Base-by-base conservation (phyloP, 2,797 vertebrate species). In the Gadopsis marmoratus region DNA sequence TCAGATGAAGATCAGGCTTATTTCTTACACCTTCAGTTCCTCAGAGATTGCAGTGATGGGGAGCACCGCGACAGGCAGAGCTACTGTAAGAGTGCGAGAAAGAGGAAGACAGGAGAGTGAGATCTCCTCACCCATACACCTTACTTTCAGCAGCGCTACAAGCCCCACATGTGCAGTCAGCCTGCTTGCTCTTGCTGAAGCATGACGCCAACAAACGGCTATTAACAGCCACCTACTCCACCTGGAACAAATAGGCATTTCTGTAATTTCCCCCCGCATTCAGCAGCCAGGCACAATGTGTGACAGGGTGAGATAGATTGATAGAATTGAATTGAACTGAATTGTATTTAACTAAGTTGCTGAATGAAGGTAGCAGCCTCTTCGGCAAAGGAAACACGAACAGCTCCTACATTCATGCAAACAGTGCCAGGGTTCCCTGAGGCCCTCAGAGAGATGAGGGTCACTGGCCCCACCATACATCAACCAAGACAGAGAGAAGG, bases 401-500 rank as follows among this genome's bases (percentile, higher is more conserved):
- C 7, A 16, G 35, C 58, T 53, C 69, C 63, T 59, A 74, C 68
- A 45, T 75, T 76, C 65, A 78, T 64, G 43, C 45, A 74, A 71
- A 81, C 71, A 74, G 66, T 23, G 51, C 35, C 39, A 26, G 56
- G 9, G 67, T 53, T 71, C 82, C 82, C 79, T 31, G 48, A 84
- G 69, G 74, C 53, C 63, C 70, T 74, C 29, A 35, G 19, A 64
- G 69, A 74, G 70, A 86, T 65, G 51, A 76, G 88, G 89, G 72
- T 88, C 87, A 74, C 21, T 53, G 80, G 33, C 61, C 71, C 39
- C 16, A 7, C 74, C 69, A 86, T 85, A 67, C 76, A 87, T 89
- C 86, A 91, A 8, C 75, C 77, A 41, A 80, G 73, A 82, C 86
- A 79, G 54, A 81, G 69, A 91, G 69, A 76, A 68, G 58, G 78